Evolutionary conservation across 2,888 invertebrate species (phyloP).

Genomic region (Heliconius ismenius): DNA sequence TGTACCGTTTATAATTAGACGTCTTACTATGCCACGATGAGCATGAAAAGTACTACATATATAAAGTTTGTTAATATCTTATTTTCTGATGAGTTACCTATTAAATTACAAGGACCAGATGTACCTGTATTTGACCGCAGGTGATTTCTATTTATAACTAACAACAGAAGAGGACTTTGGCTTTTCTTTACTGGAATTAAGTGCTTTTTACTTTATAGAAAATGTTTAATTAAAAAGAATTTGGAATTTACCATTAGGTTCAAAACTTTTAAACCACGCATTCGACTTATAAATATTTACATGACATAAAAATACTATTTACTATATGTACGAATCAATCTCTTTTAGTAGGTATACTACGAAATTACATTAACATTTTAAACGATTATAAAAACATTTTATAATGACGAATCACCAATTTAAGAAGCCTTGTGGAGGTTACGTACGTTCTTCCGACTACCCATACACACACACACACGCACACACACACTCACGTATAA

Average conservation of each 20-base stretch:
- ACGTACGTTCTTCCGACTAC: constrained; percentile 27
- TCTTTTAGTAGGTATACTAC: background rate
- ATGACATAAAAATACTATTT: background rate
- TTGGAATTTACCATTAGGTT: background rate
- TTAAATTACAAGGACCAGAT: constrained; percentile 35
- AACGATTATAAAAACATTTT: background rate
- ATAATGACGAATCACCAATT: background rate
- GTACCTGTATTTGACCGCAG: constrained; percentile 35
- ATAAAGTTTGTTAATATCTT: too few relatives aligned
- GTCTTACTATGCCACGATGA: too few relatives aligned
- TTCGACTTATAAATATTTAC: background rate
- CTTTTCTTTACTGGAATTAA: background rate
- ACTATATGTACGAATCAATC: background rate
- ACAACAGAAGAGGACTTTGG: constrained; percentile 9
- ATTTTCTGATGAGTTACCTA: background rate
- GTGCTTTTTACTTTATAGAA: background rate
- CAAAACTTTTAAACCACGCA: background rate
- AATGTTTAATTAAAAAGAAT: background rate
- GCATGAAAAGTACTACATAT: too few relatives aligned
- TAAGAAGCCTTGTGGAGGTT: constrained; percentile 19
- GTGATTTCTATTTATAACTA: constrained; percentile 38
- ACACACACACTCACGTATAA: background rate
- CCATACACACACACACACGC: background rate
- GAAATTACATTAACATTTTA: background rate
- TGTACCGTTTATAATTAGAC: too few relatives aligned